Evolutionary conservation across 2,888 invertebrate species (phyloP).

Genomic region (Nasonia oneida): DNA sequence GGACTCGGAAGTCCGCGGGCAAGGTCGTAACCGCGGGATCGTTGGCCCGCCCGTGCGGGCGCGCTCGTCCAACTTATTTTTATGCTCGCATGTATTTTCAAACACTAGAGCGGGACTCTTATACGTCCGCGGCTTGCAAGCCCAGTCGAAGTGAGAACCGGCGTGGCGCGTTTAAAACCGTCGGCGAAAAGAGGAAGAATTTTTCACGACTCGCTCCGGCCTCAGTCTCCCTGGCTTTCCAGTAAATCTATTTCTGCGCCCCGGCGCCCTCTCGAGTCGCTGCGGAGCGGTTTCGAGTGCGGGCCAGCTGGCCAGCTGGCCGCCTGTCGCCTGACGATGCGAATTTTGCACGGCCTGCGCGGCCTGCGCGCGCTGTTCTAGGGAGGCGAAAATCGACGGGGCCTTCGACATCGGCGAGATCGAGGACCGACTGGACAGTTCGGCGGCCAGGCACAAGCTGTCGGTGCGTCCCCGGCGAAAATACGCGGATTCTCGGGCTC

Average conservation of each 20-base stretch:
- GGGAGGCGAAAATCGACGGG: conserved; percentile 80
- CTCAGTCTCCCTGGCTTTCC: conserved; percentile 59
- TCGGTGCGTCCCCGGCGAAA: conserved; percentile 87
- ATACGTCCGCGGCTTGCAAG: not conserved
- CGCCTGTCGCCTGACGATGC: not conserved
- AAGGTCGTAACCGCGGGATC: conserved; percentile 36
- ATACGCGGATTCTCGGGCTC: conserved; percentile 81
- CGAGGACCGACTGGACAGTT: conserved; percentile 84
- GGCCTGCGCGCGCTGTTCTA: conserved; percentile 63
- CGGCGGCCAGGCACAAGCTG: conserved; percentile 88
- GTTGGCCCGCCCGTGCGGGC: conserved; percentile 1
- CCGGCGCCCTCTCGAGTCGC: conserved; percentile 4
- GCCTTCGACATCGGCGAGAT: conserved; percentile 83
- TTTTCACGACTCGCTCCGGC: conserved; percentile 44
- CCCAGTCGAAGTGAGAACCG: too few species aligned
- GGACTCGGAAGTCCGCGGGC: too few species aligned
- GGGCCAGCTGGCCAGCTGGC: not conserved
- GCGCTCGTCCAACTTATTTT: conserved; percentile 35
- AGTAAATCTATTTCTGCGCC: conserved; percentile 67
- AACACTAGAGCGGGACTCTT: not conserved
- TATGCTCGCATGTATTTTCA: conserved; percentile 39
- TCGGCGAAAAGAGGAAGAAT: conserved; percentile 20
- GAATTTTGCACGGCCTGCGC: not conserved
- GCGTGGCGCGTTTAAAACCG: too few species aligned
- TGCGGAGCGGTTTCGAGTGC: not conserved